phyloP scores from a whole-genome alignment of 1,140 invertebrate genomes.

The Rhynchophorus ferrugineus region DNA sequence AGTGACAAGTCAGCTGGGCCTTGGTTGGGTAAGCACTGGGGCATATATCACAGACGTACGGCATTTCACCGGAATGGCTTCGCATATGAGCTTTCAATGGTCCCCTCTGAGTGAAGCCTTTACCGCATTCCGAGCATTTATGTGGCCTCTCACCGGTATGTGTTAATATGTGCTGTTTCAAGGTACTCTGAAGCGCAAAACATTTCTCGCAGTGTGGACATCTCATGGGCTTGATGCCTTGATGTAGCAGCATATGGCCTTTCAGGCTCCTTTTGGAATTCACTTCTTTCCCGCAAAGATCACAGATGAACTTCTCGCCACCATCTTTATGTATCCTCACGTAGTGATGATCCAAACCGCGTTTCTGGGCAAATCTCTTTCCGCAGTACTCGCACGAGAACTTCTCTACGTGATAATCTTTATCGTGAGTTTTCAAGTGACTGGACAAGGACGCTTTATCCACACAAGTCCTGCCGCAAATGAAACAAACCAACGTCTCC shows the following conservation, averaged over 20 bases:
- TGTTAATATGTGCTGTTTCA: constrained; percentile 66
- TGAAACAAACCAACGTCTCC: constrained; percentile 21
- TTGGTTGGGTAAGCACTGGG: constrained; percentile 38
- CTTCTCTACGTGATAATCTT: constrained; percentile 27
- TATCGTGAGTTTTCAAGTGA: constrained; percentile 29
- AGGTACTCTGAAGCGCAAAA: constrained; percentile 61
- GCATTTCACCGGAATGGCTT: constrained; percentile 65
- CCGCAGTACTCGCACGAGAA: constrained; percentile 35
- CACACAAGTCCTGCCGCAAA: constrained; percentile 52
- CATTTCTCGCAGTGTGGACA: constrained; percentile 40
- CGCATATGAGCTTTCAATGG: constrained; percentile 44
- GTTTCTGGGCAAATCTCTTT: constrained; percentile 43
- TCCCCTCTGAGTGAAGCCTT: constrained; percentile 61
- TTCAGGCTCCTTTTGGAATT: constrained; percentile 28
- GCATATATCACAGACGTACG: constrained; percentile 57
- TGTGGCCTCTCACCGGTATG: constrained; percentile 72
- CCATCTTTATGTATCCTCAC: constrained; percentile 21
- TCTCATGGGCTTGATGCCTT: constrained; percentile 33
- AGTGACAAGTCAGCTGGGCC: constrained; percentile 17
- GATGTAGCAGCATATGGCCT: constrained; percentile 34
- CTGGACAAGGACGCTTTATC: constrained; percentile 37
- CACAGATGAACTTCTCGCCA: constrained; percentile 36
- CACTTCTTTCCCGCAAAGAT: constrained; percentile 44
- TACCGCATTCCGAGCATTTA: constrained; percentile 62
- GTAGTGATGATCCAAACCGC: constrained; percentile 21